phyloP scores from a whole-genome alignment of 2,113 vertebrate genomes.

The Psettodes erumei region DNA sequence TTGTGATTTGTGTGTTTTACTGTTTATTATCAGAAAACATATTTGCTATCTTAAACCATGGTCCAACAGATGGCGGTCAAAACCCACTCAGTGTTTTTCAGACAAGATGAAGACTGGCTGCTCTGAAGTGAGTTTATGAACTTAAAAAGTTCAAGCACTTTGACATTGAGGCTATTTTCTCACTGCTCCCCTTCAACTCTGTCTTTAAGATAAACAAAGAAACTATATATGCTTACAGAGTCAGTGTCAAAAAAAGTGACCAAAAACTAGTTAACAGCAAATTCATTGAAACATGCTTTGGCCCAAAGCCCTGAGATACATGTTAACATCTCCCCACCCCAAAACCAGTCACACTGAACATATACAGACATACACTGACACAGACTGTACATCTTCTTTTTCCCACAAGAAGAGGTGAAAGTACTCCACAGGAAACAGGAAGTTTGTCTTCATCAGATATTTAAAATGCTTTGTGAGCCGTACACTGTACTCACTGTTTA shows the following conservation, averaged over 20 bases:
- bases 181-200: not conserved
- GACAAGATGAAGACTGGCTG: not conserved
- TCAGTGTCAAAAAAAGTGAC: not conserved
- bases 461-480: not conserved
- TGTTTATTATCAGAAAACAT: not conserved
- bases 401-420: not conserved
- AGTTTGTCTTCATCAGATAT: slow-evolving; percentile 3
- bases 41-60: not conserved
- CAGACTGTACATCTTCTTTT: accelerated
- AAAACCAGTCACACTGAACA: not conserved
- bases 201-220: not conserved
- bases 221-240: not conserved
- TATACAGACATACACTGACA: not conserved
- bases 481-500: not conserved
- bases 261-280: not conserved
- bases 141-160: not conserved
- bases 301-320: not conserved
- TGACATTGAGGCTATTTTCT: not conserved
- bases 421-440: slow-evolving; percentile 39
- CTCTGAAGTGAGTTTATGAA: not conserved
- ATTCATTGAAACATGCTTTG: not conserved
- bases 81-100: not conserved
- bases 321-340: not conserved
- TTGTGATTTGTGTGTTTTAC: not conserved
- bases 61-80: not conserved